These are phyloP conservation scores for Cheilosia vulpina DNA, from an alignment of 2,888 invertebrate species.

Conservation along the genomic window DNA sequence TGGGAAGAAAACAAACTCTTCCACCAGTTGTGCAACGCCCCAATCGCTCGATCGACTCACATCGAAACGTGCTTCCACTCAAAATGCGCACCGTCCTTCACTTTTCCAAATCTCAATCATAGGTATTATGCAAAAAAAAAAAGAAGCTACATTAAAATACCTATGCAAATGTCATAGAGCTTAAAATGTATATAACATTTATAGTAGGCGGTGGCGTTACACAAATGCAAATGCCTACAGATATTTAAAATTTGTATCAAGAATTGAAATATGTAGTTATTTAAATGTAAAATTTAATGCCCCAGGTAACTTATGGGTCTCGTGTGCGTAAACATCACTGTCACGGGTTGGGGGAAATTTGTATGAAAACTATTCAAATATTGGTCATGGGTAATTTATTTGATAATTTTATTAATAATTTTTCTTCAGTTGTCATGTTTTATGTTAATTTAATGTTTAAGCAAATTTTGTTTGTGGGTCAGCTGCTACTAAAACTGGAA, in stretches of 20 bases:
- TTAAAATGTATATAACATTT: neutral
- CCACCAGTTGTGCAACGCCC: too few species aligned
- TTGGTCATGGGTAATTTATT: constrained; percentile 41
- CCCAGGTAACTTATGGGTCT: neutral
- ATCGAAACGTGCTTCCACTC: too few species aligned
- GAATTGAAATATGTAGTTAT: neutral
- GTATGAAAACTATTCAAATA: constrained; percentile 31
- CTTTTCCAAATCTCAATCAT: neutral
- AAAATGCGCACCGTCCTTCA: neutral
- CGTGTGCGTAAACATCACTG: constrained; percentile 7
- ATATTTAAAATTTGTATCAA: neutral
- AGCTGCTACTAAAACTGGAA: constrained; percentile 5
- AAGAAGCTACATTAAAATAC: neutral
- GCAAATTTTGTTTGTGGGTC: constrained; percentile 3
- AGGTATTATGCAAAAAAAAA: neutral
- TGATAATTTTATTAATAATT: constrained; percentile 49
- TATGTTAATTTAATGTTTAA: constrained; percentile 25
- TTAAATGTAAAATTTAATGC: neutral
- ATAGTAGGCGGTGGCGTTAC: constrained; percentile 1
- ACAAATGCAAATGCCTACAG: neutral
- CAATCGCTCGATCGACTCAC: too few species aligned
- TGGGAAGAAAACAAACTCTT: too few species aligned
- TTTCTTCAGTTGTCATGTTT: constrained; percentile 32
- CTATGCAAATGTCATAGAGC: neutral
- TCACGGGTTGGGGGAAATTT: constrained; percentile 20